Evolutionary conservation across 2,797 vertebrate genomes (phyloP).

Genomic region (Thunnus albacares): DNA sequence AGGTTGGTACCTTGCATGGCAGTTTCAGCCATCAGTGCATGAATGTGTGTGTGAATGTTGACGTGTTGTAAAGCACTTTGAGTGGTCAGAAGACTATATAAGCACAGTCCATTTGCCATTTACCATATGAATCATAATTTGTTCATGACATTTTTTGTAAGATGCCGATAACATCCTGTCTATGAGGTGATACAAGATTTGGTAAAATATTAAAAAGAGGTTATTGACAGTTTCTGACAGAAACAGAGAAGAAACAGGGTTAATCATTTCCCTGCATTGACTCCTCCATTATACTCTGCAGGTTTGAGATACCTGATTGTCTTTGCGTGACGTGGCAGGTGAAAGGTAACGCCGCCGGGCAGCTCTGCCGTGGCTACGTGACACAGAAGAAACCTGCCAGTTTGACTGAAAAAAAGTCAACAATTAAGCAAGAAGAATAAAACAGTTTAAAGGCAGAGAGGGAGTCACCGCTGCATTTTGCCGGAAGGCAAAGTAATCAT

Average conservation of each 20-base stretch:
- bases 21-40: no score
- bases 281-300: constrained; percentile 30
- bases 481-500: constrained; percentile 74
- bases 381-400: constrained; percentile 43
- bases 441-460: constrained; percentile 53
- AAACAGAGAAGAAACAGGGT: constrained; percentile 53
- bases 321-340: constrained; percentile 43
- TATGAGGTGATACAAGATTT: constrained; percentile 21
- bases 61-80: no score
- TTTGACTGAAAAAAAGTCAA: not conserved
- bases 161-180: not conserved
- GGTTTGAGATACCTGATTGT: constrained; percentile 24
- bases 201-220: constrained; percentile 53
- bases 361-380: constrained; percentile 11
- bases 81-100: no score
- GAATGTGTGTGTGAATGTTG: no score
- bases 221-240: constrained; percentile 53
- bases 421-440: constrained; percentile 45
- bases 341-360: constrained; percentile 20
- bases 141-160: not conserved
- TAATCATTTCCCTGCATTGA: constrained; percentile 66
- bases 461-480: constrained; percentile 39
- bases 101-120: no score
- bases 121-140: not conserved
- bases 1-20: no score